Evolutionary conservation across 2,888 invertebrate genomes (phyloP), one percentile per base, ranked within the genome.

Genomic region (Candidula unifasciata): DNA sequence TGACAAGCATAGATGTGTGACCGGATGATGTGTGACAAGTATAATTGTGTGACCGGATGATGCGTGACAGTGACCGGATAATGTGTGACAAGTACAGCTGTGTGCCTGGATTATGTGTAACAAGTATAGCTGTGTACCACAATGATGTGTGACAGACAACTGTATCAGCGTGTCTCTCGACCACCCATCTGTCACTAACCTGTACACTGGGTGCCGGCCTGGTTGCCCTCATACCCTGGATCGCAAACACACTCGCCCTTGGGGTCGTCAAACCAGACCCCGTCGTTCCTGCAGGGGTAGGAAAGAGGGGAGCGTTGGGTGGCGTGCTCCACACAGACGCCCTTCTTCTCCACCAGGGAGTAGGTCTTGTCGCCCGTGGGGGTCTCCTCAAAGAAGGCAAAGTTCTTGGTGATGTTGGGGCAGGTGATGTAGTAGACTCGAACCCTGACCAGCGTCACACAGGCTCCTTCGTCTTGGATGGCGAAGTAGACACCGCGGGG

Each of bases 391-490:
- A 99, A 99, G 91, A 96, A 96, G 60, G 99, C 98, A 94, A 98
- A 98, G 94, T 97, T 97, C 68, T 97, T 96, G 30, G 97, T 97
- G 54, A 97, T 96, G 91, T 97, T 97, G 37, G 92, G 98, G 94
- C 99, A 99, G 57, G 97, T 97, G 89, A 98, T 97, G 94, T 99
- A 99, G 94, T 97, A 99, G 30, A 99, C 95, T 94, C 95, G 92
- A 57, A 99, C 97, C 78, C 98, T 97, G 78, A 99, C 95, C 60
- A 99, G 96, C 68, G 98, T 98, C 90, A 99, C 97, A 94, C 99
- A 99, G 13, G 99, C 98, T 18, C 99, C 99, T 93, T 98, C 97
- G 94, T 99, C 99, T 91, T 98, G 96, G 94, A 99, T 98, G 54
- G 99, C 99, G 94, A 99, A 98, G 93, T 99, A 99, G 18, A 99